Base-by-base conservation (phyloP, 2,888 invertebrate species). In the Hipparchia semele region DNA sequence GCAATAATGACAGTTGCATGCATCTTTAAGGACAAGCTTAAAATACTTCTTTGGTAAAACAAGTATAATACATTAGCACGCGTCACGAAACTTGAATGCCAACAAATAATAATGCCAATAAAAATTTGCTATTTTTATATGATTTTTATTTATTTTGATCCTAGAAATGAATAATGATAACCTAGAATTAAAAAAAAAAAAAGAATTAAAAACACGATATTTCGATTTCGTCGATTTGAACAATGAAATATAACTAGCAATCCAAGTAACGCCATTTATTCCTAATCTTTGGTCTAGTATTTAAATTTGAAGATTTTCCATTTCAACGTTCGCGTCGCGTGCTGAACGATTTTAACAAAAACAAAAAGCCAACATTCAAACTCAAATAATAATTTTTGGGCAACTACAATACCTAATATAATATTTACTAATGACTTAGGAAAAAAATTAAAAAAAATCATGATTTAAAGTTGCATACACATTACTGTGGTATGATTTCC, bases 21-120 rank as follows among this genome's bases (percentile, higher is more conserved):
- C 68, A 13, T n/a, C n/a, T 45, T 56, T 46, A 58, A 13, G 13
- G 23, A 59, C 68, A 59, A 51, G 65, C 23, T 12, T 45, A 45
- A 12, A 53, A 68, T 68, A 68, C 23, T 59, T 68, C 68, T 68
- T 68, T 68, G 68, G 68, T 49, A 51, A 10, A 59, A 68, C 5
- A 23, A 10, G 6, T 51, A 51, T 9, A 7, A 10, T n/a, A 64
- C 3, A 2, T 49, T 8, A 59, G 8, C 4, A 60, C 6, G 39
- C 39, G 39, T 10, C 39, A 12, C 33, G 58, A 59, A 59, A 59
- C 33, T 58, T 7, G 39, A 39, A 39, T 23, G 23, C 23, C 23
- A 23, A 23, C 23, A n/a, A n/a, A n/a, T n/a, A n/a, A n/a, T n/a
- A n/a, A n/a, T n/a, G n/a, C n/a, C n/a, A n/a, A n/a, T n/a, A n/a